Percentiles rank a stretch among this genome's conserved stretches.
These are phyloP conservation scores for Rhinolophus ferrumequinum DNA, from an alignment of 2,113 vertebrate genomes.

Conservation along the genomic window DNA sequence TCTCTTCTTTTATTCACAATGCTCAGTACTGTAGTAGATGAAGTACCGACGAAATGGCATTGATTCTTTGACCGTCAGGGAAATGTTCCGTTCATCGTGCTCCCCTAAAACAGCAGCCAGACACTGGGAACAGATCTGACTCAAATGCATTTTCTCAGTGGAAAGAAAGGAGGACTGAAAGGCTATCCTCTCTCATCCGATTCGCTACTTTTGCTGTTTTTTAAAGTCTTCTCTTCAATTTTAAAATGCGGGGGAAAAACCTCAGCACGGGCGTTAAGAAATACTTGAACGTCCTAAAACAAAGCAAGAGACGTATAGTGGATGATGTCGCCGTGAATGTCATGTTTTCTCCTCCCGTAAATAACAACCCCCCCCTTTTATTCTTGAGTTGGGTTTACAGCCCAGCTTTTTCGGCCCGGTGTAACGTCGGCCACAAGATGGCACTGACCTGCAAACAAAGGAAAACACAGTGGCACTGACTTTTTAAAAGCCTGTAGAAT, in stretches of 20 bases:
- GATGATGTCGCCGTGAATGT: background rate
- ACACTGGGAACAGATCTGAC: background rate
- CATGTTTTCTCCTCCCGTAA: background rate
- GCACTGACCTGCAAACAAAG: constrained; percentile 83
- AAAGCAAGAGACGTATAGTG: background rate
- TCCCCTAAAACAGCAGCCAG: background rate
- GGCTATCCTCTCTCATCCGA: background rate
- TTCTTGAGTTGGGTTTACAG: background rate
- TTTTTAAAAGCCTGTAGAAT: background rate
- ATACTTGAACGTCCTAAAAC: background rate
- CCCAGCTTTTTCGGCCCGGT: background rate
- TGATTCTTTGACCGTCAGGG: background rate
- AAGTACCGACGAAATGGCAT: background rate
- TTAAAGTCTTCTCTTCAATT: constrained; percentile 25
- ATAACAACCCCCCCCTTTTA: background rate
- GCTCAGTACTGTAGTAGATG: background rate
- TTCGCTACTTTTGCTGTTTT: background rate
- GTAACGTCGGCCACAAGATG: constrained; percentile 82
- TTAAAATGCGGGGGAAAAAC: background rate
- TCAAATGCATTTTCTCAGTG: background rate
- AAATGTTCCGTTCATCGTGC: background rate
- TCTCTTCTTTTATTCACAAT: background rate
- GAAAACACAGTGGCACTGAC: background rate
- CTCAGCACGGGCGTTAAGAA: background rate
- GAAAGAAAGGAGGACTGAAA: background rate